Conservation (phyloP, 2,888 invertebrate species). For the Lypha dubia region DNA sequence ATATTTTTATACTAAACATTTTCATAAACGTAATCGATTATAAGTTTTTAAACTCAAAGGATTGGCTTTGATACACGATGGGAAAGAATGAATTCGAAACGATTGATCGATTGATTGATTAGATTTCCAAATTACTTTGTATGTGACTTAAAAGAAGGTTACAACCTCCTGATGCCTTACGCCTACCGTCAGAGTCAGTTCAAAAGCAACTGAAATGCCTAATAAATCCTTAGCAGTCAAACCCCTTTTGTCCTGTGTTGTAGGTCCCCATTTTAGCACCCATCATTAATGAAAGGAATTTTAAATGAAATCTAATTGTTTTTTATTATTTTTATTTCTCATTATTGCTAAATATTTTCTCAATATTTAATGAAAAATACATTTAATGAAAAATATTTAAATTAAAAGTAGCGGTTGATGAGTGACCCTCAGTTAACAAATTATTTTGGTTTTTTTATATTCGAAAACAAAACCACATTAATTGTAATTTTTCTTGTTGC, state of each 20-base stretch:
- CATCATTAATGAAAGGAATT: constrained; percentile 2
- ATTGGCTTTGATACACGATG: no score
- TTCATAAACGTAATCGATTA: no score
- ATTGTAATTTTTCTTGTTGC: constrained; percentile 32
- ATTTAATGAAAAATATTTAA: constrained; percentile 45
- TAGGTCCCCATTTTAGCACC: not conserved
- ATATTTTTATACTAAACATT: not conserved
- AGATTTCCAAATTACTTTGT: no score
- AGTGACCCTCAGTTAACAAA: constrained; percentile 54
- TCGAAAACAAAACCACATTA: constrained; percentile 59
- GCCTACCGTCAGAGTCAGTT: no score
- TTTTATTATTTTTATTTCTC: not conserved
- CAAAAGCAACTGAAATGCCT: no score
- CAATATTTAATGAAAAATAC: constrained; percentile 35
- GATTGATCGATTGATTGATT: no score
- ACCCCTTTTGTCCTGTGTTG: no score
- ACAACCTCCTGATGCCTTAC: no score
- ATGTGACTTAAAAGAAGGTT: no score
- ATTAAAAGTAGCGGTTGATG: constrained; percentile 17
- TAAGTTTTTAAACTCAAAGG: no score
- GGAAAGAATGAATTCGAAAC: no score
- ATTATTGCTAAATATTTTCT: constrained; percentile 25
- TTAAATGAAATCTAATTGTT: constrained; percentile 27
- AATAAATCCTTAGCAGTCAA: no score
- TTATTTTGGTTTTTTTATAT: constrained; percentile 47